A percentile compares a stretch with the other conserved stretches of the same genome.
These are phyloP conservation scores for Spilarctia lutea DNA, from an alignment of 2,888 invertebrate species.

Conservation along the genomic window DNA sequence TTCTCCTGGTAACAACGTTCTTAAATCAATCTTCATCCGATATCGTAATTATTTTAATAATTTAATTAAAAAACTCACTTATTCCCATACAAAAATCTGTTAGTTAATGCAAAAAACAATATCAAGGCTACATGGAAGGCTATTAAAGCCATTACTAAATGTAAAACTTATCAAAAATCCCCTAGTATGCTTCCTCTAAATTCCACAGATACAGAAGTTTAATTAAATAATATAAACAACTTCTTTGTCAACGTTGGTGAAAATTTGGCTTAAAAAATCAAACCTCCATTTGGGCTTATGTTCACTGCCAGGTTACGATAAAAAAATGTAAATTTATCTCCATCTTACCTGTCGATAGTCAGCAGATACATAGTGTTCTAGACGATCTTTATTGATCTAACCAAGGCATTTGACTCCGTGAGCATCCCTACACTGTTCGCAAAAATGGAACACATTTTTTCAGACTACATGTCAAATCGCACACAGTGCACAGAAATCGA, in stretches of 20 bases:
- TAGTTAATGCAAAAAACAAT: neutral
- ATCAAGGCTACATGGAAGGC: neutral
- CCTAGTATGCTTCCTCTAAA: neutral
- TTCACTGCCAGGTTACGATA: no score
- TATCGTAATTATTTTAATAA: neutral
- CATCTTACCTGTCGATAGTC: neutral
- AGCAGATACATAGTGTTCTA: neutral
- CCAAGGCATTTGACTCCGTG: no score
- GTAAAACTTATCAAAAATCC: neutral
- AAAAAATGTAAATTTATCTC: neutral
- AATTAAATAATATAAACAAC: neutral
- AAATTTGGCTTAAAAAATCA: neutral
- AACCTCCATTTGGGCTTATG: neutral
- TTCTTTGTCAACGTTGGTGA: neutral
- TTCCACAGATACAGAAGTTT: neutral
- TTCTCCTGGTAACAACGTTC: neutral
- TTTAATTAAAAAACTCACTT: neutral
- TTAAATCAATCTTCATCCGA: neutral
- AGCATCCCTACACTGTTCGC: no score
- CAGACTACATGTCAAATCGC: no score
- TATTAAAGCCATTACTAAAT: neutral
- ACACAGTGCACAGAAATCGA: no score
- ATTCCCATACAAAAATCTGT: neutral
- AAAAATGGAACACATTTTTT: no score
- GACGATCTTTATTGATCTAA: no score